phyloP scores from a whole-genome alignment of 2,888 invertebrate species.

The Empis livida region DNA sequence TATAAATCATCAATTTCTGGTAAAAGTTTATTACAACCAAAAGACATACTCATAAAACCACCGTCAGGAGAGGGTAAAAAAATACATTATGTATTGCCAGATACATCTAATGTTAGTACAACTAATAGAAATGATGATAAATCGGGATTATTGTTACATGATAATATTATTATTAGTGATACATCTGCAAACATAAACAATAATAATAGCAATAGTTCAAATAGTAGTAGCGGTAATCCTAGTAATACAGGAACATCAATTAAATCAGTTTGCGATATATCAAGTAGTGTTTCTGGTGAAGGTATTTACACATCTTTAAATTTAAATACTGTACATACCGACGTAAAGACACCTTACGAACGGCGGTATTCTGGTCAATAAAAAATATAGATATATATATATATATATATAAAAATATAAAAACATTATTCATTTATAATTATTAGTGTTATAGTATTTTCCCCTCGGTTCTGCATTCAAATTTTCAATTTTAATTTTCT shows the following conservation, averaged over 20 bases:
- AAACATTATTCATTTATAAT: no score
- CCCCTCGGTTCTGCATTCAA: no score
- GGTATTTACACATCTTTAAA: conserved; percentile 42
- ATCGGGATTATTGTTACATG: neutral
- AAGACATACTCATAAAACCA: conserved; percentile 17
- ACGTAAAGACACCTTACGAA: conserved; percentile 31
- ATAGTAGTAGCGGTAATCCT: neutral
- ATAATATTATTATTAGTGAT: neutral
- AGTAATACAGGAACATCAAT: conserved; percentile 21
- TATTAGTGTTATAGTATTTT: no score
- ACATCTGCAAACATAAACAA: conserved; percentile 15
- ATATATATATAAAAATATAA: no score
- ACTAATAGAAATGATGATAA: neutral
- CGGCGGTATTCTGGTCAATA: conserved; percentile 28
- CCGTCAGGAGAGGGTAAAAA: conserved; percentile 19
- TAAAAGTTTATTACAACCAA: conserved; percentile 29
- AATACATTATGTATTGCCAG: conserved; percentile 27
- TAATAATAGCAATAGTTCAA: conserved; percentile 18
- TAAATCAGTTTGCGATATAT: conserved; percentile 42
- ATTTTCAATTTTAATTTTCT: no score
- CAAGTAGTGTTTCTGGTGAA: conserved; percentile 41
- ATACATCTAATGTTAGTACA: conserved; percentile 15
- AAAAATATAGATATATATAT: neutral
- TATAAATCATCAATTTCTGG: conserved; percentile 35
- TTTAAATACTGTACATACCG: conserved; percentile 44